phyloP scores from a whole-genome alignment of 2,888 invertebrate genomes.

The Limnephilus rhombicus region DNA sequence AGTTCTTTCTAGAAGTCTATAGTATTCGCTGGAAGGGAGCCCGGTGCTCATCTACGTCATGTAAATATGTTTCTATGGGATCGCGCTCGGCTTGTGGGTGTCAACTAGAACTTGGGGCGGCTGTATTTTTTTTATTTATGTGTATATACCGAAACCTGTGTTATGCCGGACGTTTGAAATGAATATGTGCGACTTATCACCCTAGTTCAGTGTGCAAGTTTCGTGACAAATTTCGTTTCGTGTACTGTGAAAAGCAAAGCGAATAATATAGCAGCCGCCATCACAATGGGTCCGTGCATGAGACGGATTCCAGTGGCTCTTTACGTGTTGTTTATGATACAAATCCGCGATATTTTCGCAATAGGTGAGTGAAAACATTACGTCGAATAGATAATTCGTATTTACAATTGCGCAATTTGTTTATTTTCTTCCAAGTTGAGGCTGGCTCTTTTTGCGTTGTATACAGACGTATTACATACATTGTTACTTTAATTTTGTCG shows the following conservation, averaged over 20 bases:
- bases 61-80: conserved; percentile 60
- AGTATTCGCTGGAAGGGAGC: conserved; percentile 7
- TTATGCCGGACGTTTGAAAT: conserved; percentile 50
- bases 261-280: conserved; percentile 55
- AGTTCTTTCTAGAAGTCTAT: not conserved
- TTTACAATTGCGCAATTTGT: not conserved
- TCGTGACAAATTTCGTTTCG: conserved; percentile 32
- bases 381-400: not conserved
- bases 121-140: conserved; percentile 57
- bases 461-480: conserved; percentile 35
- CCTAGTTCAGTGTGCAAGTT: conserved; percentile 44
- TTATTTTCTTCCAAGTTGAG: conserved; percentile 12
- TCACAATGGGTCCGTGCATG: conserved; percentile 56
- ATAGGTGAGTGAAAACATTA: conserved; percentile 53
- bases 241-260: not conserved
- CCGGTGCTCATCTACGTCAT: conserved; percentile 56
- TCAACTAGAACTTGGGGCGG: conserved; percentile 70
- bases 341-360: conserved; percentile 43
- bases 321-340: conserved; percentile 52
- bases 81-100: conserved; percentile 76
- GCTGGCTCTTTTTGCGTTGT: conserved; percentile 13
- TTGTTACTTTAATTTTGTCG: conserved; percentile 48
- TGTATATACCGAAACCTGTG: conserved; percentile 51
- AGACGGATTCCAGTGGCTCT: conserved; percentile 51
- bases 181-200: conserved; percentile 43